A percentile compares a stretch with the other conserved stretches of the same genome.
phyloP scores from a whole-genome alignment of 2,113 vertebrate genomes.

The Aspiorhynchus laticeps region DNA sequence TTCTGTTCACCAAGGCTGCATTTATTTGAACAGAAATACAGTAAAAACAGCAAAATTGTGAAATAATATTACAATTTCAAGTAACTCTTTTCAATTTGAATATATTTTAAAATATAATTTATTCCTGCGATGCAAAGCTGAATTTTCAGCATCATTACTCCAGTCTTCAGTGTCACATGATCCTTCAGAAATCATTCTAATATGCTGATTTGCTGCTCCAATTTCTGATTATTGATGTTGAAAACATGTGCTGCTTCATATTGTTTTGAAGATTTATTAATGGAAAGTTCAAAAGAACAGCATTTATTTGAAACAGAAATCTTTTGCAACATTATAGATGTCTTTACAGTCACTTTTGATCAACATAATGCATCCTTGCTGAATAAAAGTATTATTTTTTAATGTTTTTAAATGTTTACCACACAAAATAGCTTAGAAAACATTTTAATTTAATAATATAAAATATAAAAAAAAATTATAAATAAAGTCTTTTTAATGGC shows the following conservation, averaged over 20 bases:
- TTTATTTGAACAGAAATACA: not conserved
- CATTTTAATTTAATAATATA: not conserved
- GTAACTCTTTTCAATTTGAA: not conserved
- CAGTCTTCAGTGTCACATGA: not conserved
- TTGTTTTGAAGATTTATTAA: no score
- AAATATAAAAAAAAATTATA: no score
- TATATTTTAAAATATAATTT: not conserved
- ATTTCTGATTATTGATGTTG: not conserved
- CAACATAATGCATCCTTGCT: not conserved
- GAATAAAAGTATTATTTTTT: not conserved
- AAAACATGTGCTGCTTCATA: not conserved
- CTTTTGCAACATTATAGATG: not conserved
- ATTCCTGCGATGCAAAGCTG: not conserved
- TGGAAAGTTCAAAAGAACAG: no score
- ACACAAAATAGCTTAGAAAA: not conserved
- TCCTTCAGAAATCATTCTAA: not conserved
- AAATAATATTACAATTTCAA: not conserved
- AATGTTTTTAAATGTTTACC: not conserved
- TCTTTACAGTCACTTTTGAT: not conserved
- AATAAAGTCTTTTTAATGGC: not conserved
- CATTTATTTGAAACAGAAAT: not conserved
- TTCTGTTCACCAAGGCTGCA: not conserved
- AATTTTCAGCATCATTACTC: not conserved
- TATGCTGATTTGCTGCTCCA: not conserved
- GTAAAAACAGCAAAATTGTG: not conserved